phyloP scores from a whole-genome alignment of 2,888 invertebrate species.

The Tridacna gigas region DNA sequence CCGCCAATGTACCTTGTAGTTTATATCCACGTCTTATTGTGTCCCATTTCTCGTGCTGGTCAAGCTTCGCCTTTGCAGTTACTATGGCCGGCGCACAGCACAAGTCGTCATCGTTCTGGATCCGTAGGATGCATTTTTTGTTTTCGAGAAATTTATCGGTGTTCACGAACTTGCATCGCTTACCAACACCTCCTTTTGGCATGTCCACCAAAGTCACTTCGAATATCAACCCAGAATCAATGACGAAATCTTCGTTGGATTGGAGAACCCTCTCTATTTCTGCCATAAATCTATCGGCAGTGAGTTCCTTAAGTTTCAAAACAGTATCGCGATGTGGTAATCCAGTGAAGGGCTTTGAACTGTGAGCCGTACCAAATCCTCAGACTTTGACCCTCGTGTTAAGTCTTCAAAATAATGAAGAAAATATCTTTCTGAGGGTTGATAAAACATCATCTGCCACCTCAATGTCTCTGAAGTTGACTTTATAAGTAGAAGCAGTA shows the following conservation, averaged over 20 bases:
- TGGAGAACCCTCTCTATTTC: constrained; percentile 52
- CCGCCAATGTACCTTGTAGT: constrained; percentile 37
- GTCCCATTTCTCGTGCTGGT: constrained; percentile 47
- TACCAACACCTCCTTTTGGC: constrained; percentile 9
- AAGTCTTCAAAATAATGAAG: no score
- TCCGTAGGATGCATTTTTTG: constrained; percentile 32
- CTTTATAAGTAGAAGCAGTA: no score
- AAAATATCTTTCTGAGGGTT: no score
- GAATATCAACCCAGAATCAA: no score
- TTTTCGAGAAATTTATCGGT: constrained; percentile 10
- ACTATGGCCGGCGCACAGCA: constrained; percentile 51
- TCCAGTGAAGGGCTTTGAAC: no score
- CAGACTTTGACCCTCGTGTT: no score
- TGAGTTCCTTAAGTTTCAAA: constrained; percentile 43
- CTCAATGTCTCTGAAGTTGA: no score
- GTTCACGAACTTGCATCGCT: constrained; percentile 28
- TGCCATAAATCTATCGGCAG: constrained; percentile 42
- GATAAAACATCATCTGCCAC: no score
- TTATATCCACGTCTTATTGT: constrained; percentile 31
- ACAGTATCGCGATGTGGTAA: no score
- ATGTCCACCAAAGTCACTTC: constrained; percentile 43
- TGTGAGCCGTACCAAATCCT: no score
- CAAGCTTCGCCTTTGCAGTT: constrained; percentile 31
- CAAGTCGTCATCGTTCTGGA: constrained; percentile 38
- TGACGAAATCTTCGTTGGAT: constrained; percentile 45